Evolutionary conservation across 2,888 invertebrate genomes (phyloP).

Genomic region (Emesis furor): DNA sequence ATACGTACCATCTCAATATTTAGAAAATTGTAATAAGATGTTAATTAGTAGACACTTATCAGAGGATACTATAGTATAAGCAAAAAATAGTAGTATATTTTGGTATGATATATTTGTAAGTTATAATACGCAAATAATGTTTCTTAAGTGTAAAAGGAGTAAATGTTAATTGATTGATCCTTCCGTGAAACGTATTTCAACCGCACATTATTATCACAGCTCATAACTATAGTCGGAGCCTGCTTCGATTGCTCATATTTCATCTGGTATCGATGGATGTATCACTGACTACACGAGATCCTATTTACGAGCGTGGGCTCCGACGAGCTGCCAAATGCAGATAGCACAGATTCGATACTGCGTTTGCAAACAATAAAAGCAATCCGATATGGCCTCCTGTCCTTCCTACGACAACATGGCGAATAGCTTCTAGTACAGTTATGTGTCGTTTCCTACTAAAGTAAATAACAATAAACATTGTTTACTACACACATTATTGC

Average conservation of each 20-base stretch:
- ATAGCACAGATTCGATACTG: slow-evolving; percentile 82
- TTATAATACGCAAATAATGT: neutral
- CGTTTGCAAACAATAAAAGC: slow-evolving; percentile 80
- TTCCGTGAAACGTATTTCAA: slow-evolving; percentile 29
- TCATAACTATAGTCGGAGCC: slow-evolving; percentile 84
- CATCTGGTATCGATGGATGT: slow-evolving; percentile 87
- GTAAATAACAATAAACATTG: slow-evolving; percentile 32
- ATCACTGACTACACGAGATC: slow-evolving; percentile 84
- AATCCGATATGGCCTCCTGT: slow-evolving; percentile 78
- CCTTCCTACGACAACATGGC: slow-evolving; percentile 49
- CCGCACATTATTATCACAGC: slow-evolving; percentile 81
- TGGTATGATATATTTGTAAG: too few species aligned
- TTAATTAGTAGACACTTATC: too few species aligned
- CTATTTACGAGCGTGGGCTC: slow-evolving; percentile 86
- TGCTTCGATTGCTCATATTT: slow-evolving; percentile 86
- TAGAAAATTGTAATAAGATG: too few species aligned
- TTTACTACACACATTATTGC: slow-evolving; percentile 35
- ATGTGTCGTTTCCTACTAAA: slow-evolving; percentile 19
- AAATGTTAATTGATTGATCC: slow-evolving; percentile 51
- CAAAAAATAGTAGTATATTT: too few species aligned
- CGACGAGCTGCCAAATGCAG: slow-evolving; percentile 81
- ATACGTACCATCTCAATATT: too few species aligned
- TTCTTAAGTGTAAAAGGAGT: neutral
- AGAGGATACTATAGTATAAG: too few species aligned
- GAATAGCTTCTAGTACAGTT: slow-evolving; percentile 42